phyloP scores from a whole-genome alignment of 2,797 vertebrate species.

The Chiroxiphia lanceolata region DNA sequence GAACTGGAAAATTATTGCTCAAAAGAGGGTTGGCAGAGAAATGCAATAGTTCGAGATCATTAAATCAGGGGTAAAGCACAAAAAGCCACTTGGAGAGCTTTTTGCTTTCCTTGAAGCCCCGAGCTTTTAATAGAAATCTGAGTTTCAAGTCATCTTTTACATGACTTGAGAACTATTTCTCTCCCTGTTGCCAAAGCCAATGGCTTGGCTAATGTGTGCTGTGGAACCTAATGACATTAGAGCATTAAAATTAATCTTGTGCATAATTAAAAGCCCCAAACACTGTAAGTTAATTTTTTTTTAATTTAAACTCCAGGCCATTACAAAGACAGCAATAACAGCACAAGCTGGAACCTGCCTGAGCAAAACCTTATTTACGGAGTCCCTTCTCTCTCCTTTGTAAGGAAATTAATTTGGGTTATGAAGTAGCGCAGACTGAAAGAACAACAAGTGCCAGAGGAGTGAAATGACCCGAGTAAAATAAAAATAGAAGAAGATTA shows the following conservation, averaged over 20 bases:
- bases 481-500: constrained; percentile 25
- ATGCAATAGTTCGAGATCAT: background rate
- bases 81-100: background rate
- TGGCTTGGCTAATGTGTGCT: background rate
- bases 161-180: background rate
- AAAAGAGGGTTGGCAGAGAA: background rate
- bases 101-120: background rate
- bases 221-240: background rate
- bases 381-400: background rate
- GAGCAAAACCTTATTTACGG: background rate
- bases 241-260: constrained; percentile 16
- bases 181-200: background rate
- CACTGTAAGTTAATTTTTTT: background rate
- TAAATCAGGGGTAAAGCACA: background rate
- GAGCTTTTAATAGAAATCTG: background rate
- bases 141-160: background rate
- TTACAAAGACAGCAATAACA: background rate
- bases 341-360: background rate
- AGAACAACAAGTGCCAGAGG: background rate
- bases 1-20: background rate
- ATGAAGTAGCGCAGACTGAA: background rate
- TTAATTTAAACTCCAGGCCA: background rate
- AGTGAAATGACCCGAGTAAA: background rate
- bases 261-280: constrained; percentile 37
- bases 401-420: constrained; percentile 29